Conservation (phyloP, 2,113 vertebrate species). For the Gymnarchus niloticus region DNA sequence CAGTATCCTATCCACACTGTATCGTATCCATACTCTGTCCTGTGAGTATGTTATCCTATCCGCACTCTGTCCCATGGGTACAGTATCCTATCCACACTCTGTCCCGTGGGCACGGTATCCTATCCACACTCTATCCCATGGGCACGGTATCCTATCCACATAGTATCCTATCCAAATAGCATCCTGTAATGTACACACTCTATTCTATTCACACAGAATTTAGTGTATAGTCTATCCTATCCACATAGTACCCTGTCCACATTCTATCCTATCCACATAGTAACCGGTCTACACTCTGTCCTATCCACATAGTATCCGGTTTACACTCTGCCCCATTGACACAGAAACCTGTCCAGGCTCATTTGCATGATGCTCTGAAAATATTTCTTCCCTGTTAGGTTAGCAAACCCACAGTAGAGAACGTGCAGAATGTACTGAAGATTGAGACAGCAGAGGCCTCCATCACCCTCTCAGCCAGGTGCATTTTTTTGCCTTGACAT, state of each 20-base stretch:
- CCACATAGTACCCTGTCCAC: background rate
- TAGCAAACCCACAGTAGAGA: conserved; percentile 73
- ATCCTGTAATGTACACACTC: too few relatives aligned
- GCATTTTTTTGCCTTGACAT: conserved; percentile 25
- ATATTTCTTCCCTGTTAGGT: conserved; percentile 63
- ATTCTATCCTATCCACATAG: background rate
- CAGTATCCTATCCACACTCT: background rate
- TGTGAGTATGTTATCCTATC: background rate
- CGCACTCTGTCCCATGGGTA: background rate
- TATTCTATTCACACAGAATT: background rate
- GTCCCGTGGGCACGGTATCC: background rate
- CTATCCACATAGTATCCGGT: background rate
- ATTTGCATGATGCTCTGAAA: background rate
- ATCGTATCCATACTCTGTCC: background rate
- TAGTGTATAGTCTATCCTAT: background rate
- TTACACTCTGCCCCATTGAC: background rate
- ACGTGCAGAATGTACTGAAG: conserved; percentile 74
- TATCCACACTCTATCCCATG: background rate
- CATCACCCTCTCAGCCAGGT: conserved; percentile 84
- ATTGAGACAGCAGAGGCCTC: conserved; percentile 78
- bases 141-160: background rate
- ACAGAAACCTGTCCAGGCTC: background rate
- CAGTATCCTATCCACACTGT: background rate
- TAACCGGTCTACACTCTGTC: background rate
- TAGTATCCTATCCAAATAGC: background rate